Conservation (phyloP, 1,140 invertebrate species). For the Drosophila athabasca region DNA sequence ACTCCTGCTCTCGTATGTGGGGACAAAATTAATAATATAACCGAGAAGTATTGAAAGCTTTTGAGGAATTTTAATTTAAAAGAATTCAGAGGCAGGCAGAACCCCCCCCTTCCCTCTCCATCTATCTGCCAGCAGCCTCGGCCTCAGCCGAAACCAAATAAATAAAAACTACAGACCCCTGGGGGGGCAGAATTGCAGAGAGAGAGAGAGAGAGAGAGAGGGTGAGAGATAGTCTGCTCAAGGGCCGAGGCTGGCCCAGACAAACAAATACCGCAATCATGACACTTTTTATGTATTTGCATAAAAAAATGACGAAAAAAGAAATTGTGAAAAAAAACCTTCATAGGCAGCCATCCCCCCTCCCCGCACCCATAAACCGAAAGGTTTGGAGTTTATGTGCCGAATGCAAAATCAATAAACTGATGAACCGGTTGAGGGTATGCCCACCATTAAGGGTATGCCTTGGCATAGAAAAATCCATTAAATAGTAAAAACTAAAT, state of each 20-base stretch:
- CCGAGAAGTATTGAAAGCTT: background rate
- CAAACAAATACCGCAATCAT: slow-evolving; percentile 79
- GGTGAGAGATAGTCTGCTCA: slow-evolving; percentile 19
- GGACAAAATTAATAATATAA: slow-evolving; percentile 36
- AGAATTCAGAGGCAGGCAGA: too few relatives aligned
- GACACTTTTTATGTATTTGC: slow-evolving; percentile 70
- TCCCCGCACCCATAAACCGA: slow-evolving; percentile 15
- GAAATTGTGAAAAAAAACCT: background rate
- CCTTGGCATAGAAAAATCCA: too few relatives aligned
- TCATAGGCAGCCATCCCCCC: slow-evolving; percentile 7
- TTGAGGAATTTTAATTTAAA: too few relatives aligned
- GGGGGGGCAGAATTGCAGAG: too few relatives aligned
- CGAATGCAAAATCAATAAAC: slow-evolving; percentile 74
- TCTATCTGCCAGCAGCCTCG: too few relatives aligned
- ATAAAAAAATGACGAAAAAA: too few relatives aligned
- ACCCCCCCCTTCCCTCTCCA: too few relatives aligned
- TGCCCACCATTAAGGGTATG: too few relatives aligned
- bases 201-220: too few relatives aligned
- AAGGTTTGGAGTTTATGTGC: slow-evolving; percentile 72
- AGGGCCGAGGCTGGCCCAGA: slow-evolving; percentile 37
- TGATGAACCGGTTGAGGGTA: slow-evolving; percentile 40
- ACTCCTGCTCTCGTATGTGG: slow-evolving; percentile 11
- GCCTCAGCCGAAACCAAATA: slow-evolving; percentile 40
- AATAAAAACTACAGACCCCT: slow-evolving; percentile 20
- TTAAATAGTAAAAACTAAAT: too few relatives aligned